phyloP scores from a whole-genome alignment of 2,113 vertebrate species.

The Candoia aspera region DNA sequence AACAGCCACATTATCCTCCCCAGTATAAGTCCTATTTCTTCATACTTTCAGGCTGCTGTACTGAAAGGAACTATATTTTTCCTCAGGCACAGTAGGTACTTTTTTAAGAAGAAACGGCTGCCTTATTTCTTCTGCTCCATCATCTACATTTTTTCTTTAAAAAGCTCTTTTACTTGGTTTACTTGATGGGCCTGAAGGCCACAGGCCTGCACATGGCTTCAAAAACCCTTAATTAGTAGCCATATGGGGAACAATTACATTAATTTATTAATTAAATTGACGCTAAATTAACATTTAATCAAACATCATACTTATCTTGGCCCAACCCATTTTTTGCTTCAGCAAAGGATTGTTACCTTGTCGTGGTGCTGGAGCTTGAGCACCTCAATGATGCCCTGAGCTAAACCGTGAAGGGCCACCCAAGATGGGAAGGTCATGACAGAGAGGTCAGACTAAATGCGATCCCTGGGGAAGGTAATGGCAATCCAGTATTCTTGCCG shows the following conservation, averaged over 20 bases:
- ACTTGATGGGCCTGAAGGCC: neutral
- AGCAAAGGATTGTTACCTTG: neutral
- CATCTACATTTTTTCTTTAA: neutral
- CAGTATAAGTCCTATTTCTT: neutral
- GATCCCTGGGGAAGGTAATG: too few species aligned
- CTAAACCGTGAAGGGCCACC: too few species aligned
- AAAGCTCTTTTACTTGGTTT: neutral
- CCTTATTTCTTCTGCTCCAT: neutral
- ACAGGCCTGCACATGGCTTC: neutral
- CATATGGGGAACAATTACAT: neutral
- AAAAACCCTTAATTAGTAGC: neutral
- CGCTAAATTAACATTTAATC: neutral
- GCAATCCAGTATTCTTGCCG: too few species aligned
- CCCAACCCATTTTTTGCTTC: neutral
- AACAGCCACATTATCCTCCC: neutral
- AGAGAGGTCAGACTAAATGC: too few species aligned
- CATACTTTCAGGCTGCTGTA: neutral
- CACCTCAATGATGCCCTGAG: too few species aligned
- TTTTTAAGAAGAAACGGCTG: neutral
- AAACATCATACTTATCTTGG: neutral
- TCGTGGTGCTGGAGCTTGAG: neutral
- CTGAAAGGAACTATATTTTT: neutral
- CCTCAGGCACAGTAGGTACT: neutral
- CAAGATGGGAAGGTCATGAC: too few species aligned
- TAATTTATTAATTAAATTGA: neutral